Evolutionary conservation across 2,888 invertebrate species (phyloP), one percentile per base, ranked within the genome.

Genomic region (Scrobipalpa atriplicella): DNA sequence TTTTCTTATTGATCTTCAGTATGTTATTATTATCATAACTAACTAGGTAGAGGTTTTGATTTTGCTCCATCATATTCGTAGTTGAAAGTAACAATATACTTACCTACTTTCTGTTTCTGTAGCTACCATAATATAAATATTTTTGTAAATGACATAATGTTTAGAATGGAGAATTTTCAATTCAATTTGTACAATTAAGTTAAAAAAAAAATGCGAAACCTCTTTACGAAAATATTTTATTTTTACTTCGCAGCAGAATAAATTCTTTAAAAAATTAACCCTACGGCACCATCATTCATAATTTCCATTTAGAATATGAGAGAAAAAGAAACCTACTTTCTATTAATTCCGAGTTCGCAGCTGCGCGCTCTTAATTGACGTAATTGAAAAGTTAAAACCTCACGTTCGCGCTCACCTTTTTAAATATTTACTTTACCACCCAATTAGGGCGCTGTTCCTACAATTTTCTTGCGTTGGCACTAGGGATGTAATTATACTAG

Each of bases 341-440:
- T 60, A 67, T 61, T 54, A 65, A 64, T 62, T 67, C 19, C 16
- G 58, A 5, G 65, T 54, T 16, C 74, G 66, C 80, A 81, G 79
- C 80, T 73, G 77, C 79, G 70, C 74, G 78, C 76, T 84, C 80
- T 77, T 89, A 89, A 90, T 90, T 89, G 87, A 87, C 81, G 82
- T 86, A 87, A 88, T 89, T 89, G 87, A 86, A 88, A 89, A 89
- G 84, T 86, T 82, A 84, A 89, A 88, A 85, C 84, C 85, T 82
- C 82, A 85, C 86, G 82, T 84, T 85, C 79, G 75, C 81, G 81
- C 80, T 82, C 80, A 79, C 87, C 86, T 88, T 88, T 89, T 88
- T 85, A 90, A 90, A 90, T 90, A 88, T 90, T 91, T 89, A 89
- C 83, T 82, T 87, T 85, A 81, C 83, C 86, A 87, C 89, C 90